Evolutionary conservation across 2,797 vertebrate species (phyloP).

Genomic region (Channallabes apus): DNA sequence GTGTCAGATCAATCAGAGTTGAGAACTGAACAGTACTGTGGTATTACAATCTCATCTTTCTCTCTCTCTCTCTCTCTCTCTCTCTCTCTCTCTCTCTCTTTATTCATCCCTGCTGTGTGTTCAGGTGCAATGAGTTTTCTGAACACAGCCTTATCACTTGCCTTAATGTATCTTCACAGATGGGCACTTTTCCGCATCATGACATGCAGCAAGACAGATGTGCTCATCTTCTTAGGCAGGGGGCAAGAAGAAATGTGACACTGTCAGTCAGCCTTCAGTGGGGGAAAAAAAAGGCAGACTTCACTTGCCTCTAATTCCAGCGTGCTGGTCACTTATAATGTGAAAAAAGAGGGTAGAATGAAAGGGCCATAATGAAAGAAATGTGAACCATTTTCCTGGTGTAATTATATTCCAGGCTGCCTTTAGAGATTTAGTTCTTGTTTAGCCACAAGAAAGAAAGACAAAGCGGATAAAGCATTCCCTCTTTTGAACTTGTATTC

Average conservation of each 20-base stretch:
- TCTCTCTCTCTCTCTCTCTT: conserved; percentile 3
- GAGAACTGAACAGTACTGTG: background rate
- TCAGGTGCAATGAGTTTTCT: background rate
- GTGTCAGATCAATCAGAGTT: background rate
- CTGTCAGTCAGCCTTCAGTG: conserved; percentile 1
- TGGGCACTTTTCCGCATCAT: background rate
- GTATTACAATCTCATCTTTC: background rate
- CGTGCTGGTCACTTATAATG: background rate
- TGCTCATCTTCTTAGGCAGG: background rate
- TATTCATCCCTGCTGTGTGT: background rate
- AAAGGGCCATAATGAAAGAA: background rate
- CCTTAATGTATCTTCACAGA: conserved; percentile 5
- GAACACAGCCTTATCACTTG: background rate
- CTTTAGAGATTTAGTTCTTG: background rate
- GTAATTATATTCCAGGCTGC: background rate
- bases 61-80: background rate
- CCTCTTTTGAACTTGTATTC: background rate
- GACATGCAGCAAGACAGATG: conserved; percentile 3
- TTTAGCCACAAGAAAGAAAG: background rate
- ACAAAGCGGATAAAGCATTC: background rate
- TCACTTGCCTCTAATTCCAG: background rate
- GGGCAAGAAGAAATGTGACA: background rate
- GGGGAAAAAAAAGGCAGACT: background rate
- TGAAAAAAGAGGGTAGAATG: background rate
- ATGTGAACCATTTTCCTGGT: background rate